A percentile compares a stretch with the other conserved stretches of the same genome.
Conservation (phyloP, 2,888 invertebrate species). For the Eledone cirrhosa region DNA sequence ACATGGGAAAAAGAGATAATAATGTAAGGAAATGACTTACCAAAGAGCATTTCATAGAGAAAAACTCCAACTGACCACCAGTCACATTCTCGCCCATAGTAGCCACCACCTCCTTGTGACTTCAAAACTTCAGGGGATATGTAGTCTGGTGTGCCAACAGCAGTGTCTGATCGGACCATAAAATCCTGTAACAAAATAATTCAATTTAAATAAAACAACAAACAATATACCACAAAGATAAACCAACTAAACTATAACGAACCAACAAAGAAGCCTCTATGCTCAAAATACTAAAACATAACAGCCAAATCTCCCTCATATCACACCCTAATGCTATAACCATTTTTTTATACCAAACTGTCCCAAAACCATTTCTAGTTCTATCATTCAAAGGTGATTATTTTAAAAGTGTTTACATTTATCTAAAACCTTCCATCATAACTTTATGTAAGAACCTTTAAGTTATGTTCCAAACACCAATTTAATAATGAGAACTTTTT, state of each 20-base stretch:
- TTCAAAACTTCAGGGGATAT: constrained; percentile 98
- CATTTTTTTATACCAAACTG: too few relatives aligned
- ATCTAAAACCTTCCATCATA: too few relatives aligned
- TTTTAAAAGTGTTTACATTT: too few relatives aligned
- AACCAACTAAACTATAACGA: neutral
- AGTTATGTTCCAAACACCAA: too few relatives aligned
- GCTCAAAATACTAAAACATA: too few relatives aligned
- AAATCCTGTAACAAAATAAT: constrained; percentile 75
- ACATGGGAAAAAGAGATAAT: constrained; percentile 3
- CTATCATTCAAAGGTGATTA: too few relatives aligned
- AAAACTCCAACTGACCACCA: constrained; percentile 99
- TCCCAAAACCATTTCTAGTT: too few relatives aligned
- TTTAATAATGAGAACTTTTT: too few relatives aligned
- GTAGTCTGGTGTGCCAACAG: constrained; percentile 99
- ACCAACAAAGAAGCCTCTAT: neutral
- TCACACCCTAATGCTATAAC: too few relatives aligned
- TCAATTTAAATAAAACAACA: neutral
- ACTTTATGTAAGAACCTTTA: too few relatives aligned
- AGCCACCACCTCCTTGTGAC: constrained; percentile 93
- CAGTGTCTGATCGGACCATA: constrained; percentile 93
- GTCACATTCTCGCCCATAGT: constrained; percentile 97
- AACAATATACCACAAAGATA: neutral
- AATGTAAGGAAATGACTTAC: constrained; percentile 66
- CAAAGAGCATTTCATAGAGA: constrained; percentile 97
- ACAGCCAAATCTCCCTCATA: too few relatives aligned